Evolutionary conservation across 2,888 invertebrate genomes (phyloP).

Genomic region (Drosophila planitibia): DNA sequence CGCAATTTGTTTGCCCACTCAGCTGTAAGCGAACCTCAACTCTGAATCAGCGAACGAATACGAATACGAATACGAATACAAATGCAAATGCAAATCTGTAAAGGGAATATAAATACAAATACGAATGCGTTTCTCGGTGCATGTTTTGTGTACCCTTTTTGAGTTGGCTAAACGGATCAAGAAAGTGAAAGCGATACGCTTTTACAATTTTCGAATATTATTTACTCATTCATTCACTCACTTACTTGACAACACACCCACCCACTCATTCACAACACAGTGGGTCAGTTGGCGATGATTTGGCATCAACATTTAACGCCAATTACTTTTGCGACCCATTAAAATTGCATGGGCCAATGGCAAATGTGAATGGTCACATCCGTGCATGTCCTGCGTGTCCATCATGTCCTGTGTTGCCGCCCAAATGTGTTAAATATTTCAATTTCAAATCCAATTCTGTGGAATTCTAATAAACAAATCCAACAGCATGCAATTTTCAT

Average conservation of each 20-base stretch:
- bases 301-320: conserved; percentile 32
- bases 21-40: conserved; percentile 57
- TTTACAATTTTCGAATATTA: conserved; percentile 14
- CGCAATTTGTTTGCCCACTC: conserved; percentile 71
- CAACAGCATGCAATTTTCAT: conserved; percentile 70
- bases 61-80: conserved; percentile 14
- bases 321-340: conserved; percentile 46
- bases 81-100: conserved; percentile 3
- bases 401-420: conserved; percentile 2
- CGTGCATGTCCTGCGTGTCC: background rate
- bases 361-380: conserved; percentile 13
- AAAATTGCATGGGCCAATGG: conserved; percentile 33
- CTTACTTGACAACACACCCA: background rate
- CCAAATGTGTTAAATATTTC: conserved; percentile 76
- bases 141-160: conserved; percentile 3
- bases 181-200: conserved; percentile 54
- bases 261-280: conserved; percentile 15
- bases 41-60: conserved; percentile 9
- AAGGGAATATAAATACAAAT: background rate
- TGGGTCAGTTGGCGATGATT: conserved; percentile 25
- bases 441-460: conserved; percentile 76
- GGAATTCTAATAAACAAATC: conserved; percentile 78
- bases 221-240: conserved; percentile 23
- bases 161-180: conserved; percentile 42
- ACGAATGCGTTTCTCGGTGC: background rate